Base-by-base conservation (phyloP, 1,140 invertebrate genomes). In the Drosophila arawakana region DNA sequence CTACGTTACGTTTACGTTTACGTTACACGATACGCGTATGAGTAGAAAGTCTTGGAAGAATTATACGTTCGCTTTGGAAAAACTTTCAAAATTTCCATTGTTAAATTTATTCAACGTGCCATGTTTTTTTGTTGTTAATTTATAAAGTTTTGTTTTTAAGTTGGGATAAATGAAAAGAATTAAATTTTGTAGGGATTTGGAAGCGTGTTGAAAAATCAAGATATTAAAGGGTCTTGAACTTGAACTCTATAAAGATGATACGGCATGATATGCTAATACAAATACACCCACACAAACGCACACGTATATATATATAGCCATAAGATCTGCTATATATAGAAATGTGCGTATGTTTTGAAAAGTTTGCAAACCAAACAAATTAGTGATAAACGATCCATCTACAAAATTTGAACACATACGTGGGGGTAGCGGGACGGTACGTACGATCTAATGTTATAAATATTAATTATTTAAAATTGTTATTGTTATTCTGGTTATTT, bases 41-140 rank as follows among this genome's bases (percentile, higher is more conserved):
- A 9, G 6, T 35, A 37, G 34, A 54, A 57, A 9, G 9, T 57
- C 54, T 57, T 35, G 37, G 54, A 57, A 57, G 54, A 57, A 41
- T 57, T 7, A 30, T 30, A 39, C 37, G 54, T 34, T 30, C n/a
- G 13, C 37, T 21, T 21, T 13, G 13, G 7, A 43, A n/a, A 62
- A 57, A 21, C 55, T 50, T 58, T n/a, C n/a, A 62, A 57, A 15
- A 15, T 0, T 67, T 73, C 8, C 61, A 69, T 49, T 76, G 67
- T 80, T 46, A 63, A 73, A 58, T 81, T 76, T 21, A 60, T 67
- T 60, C 9, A 80, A 74, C 83, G 83, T 86, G 83, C 83, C 83
- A 86, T 88, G 84, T 80, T 88, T 83, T 21, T 21, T 82, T 41
- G 25, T 30, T 30, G 73, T 74, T 59, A 60, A 47, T 61, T 72